A percentile compares a stretch with the other conserved stretches of the same genome.
These are phyloP conservation scores for Hylomyscus alleni DNA, from an alignment of 2,797 vertebrate species.

Conservation along the genomic window DNA sequence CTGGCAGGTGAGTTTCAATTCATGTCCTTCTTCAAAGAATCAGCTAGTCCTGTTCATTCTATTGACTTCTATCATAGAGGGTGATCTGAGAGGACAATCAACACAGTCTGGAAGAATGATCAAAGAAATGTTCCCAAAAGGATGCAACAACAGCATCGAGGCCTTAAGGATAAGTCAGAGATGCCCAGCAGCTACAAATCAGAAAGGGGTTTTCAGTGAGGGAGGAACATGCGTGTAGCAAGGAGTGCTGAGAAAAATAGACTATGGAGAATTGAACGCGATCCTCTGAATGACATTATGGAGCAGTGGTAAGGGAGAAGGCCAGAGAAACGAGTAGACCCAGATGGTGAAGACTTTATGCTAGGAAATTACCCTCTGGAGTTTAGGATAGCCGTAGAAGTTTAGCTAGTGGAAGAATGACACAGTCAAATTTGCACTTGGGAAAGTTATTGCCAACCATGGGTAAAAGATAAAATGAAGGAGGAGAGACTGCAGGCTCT, in stretches of 20 bases:
- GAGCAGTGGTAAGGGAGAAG: background rate
- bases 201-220: background rate
- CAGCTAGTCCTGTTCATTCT: background rate
- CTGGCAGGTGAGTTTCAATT: background rate
- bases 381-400: background rate
- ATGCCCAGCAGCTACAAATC: background rate
- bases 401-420: background rate
- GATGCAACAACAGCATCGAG: background rate
- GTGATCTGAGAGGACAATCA: background rate
- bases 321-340: background rate
- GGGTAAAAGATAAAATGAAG: background rate
- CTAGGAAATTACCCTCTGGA: background rate
- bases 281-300: background rate
- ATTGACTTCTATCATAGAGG: background rate
- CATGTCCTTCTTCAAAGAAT: background rate
- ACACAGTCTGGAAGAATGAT: background rate
- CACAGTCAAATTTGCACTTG: background rate
- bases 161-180: background rate
- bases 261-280: background rate
- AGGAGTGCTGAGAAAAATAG: background rate
- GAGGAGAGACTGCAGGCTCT: background rate
- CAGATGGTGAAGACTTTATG: background rate
- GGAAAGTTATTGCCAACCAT: conserved; percentile 6
- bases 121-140: conserved; percentile 1
- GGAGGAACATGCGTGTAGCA: background rate